Conservation (phyloP, 1,140 invertebrate species). For the Leguminivora glycinivorella region DNA sequence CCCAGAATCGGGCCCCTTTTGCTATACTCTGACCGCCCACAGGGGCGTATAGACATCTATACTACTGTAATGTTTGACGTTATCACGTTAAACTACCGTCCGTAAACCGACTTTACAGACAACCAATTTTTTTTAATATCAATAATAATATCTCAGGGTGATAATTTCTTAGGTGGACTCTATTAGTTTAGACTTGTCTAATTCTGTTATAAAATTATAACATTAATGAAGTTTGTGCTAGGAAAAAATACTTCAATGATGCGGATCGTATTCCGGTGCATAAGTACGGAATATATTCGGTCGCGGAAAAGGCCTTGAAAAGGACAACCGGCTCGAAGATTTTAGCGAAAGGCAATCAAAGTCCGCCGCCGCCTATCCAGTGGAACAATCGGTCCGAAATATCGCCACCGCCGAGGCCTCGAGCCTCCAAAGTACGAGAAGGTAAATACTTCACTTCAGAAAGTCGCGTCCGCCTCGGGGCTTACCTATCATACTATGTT, state of each 20-base stretch:
- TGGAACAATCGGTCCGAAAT: slow-evolving; percentile 44
- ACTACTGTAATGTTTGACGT: too few relatives aligned
- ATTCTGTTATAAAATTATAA: slow-evolving; percentile 31
- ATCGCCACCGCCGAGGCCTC: slow-evolving; percentile 42
- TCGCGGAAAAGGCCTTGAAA: slow-evolving; percentile 51
- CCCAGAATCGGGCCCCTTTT: too few relatives aligned
- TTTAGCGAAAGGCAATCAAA: slow-evolving; percentile 36
- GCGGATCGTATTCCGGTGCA: slow-evolving; percentile 58
- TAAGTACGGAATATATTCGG: slow-evolving; percentile 65
- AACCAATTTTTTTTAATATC: too few relatives aligned
- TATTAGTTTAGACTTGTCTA: not conserved
- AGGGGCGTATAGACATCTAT: too few relatives aligned
- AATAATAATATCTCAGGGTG: too few relatives aligned
- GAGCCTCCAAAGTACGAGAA: slow-evolving; percentile 54
- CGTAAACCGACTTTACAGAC: too few relatives aligned
- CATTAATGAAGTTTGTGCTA: slow-evolving; percentile 50
- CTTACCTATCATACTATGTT: too few relatives aligned
- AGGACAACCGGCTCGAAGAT: slow-evolving; percentile 48
- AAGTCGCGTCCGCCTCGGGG: too few relatives aligned
- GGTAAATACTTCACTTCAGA: slow-evolving; percentile 36
- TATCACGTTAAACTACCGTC: too few relatives aligned
- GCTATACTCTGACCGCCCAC: too few relatives aligned
- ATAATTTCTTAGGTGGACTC: too few relatives aligned
- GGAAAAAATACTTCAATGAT: slow-evolving; percentile 58
- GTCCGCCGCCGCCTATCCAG: slow-evolving; percentile 52